These are phyloP conservation scores for Sebastes iracundus DNA, from an alignment of 2,797 vertebrate genomes.

Conservation along the genomic window DNA sequence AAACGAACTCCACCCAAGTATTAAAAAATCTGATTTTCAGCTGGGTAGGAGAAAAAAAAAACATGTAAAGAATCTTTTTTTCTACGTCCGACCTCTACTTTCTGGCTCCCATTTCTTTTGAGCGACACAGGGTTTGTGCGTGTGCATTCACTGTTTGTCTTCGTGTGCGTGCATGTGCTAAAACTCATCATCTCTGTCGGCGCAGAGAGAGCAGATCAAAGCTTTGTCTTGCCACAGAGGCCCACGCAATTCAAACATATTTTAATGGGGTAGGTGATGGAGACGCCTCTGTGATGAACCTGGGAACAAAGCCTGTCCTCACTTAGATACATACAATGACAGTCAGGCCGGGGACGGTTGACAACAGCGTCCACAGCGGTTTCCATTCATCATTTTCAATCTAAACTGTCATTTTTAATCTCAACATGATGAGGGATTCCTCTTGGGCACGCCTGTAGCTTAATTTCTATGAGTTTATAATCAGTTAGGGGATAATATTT, in stretches of 20 bases:
- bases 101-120: background rate
- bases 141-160: slow-evolving; percentile 2
- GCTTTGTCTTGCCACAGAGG: slow-evolving; percentile 65
- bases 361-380: slow-evolving; percentile 26
- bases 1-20: background rate
- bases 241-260: slow-evolving; percentile 79
- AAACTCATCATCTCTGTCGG: slow-evolving; percentile 60
- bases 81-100: background rate
- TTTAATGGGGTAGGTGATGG: slow-evolving; percentile 74
- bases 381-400: slow-evolving; percentile 46
- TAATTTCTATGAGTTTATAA: background rate
- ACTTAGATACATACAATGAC: slow-evolving; percentile 53
- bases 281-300: slow-evolving; percentile 64
- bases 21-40: slow-evolving; percentile 4
- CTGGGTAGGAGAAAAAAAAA: background rate
- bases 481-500: slow-evolving; percentile 15
- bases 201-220: slow-evolving; percentile 77
- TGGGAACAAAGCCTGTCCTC: slow-evolving; percentile 72
- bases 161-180: background rate
- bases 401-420: slow-evolving; percentile 33
- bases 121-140: background rate
- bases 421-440: background rate
- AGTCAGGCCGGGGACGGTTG: background rate
- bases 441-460: background rate
- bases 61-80: background rate